A percentile compares a stretch with the other conserved stretches of the same genome.
Conservation (phyloP, 2,797 vertebrate species). For the Rhinoraja longicauda region DNA sequence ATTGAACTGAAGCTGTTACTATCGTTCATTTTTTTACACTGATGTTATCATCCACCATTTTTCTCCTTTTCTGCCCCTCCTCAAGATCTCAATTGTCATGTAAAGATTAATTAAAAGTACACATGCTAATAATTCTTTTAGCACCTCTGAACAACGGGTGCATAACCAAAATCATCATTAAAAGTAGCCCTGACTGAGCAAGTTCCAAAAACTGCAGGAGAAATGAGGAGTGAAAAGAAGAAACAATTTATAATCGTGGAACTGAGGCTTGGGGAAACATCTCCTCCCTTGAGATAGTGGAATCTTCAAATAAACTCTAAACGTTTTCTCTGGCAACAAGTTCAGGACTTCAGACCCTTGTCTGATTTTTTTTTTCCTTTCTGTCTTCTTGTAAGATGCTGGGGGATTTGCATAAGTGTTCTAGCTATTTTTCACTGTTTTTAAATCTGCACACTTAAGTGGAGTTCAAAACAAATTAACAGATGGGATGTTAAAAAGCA, state of each 20-base stretch:
- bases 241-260: constrained; percentile 22
- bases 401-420: not conserved
- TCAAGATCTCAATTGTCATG: not conserved
- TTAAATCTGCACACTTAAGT: not conserved
- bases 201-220: constrained; percentile 27
- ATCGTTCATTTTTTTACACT: not conserved
- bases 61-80: not conserved
- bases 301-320: constrained; percentile 28
- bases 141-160: not conserved
- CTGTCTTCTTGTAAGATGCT: not conserved
- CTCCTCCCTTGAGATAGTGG: not conserved
- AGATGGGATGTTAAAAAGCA: not conserved
- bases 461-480: not conserved
- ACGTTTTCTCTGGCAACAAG: not conserved
- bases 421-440: not conserved
- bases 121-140: not conserved
- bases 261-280: not conserved
- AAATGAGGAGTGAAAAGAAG: not conserved
- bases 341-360: not conserved
- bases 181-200: not conserved
- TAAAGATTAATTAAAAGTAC: not conserved
- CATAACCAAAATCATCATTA: not conserved
- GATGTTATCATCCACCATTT: not conserved
- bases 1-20: not conserved
- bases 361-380: not conserved